These are phyloP conservation scores for Nematostella vectensis DNA, from an alignment of 92 coral and sea anemone genomes.

Conservation along the genomic window DNA sequence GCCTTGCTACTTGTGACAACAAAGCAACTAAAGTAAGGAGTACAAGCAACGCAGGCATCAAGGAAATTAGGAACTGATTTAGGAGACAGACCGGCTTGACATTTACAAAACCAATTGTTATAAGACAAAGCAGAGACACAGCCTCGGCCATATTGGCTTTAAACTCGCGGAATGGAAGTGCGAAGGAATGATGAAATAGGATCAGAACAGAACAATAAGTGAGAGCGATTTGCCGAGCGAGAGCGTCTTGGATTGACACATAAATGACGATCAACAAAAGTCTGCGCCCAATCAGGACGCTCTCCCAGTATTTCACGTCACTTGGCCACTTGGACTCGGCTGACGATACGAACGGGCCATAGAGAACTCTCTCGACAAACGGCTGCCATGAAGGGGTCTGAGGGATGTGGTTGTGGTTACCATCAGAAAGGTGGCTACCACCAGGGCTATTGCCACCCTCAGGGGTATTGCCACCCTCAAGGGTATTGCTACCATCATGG, in stretches of 20 bases:
- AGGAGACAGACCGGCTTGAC: too few relatives aligned
- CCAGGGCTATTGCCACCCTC: too few relatives aligned
- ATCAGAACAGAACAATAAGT: not conserved
- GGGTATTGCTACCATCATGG: too few relatives aligned
- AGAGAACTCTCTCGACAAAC: constrained; percentile 7
- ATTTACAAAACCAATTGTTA: not conserved
- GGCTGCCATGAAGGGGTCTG: constrained; percentile 15
- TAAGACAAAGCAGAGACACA: not conserved
- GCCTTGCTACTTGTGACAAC: too few relatives aligned
- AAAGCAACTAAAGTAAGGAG: too few relatives aligned
- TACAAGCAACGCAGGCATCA: too few relatives aligned
- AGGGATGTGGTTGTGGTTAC: too few relatives aligned
- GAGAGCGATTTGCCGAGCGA: not conserved
- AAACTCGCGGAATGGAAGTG: not conserved
- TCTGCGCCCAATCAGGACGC: not conserved
- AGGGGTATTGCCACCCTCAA: too few relatives aligned
- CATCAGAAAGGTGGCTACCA: too few relatives aligned
- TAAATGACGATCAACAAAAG: not conserved
- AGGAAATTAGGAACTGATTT: too few relatives aligned
- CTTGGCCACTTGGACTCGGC: too few relatives aligned
- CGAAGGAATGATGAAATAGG: not conserved
- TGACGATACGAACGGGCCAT: constrained; percentile 13
- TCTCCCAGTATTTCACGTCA: not conserved
- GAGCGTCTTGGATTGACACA: not conserved
- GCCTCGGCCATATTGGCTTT: not conserved